phyloP scores from a whole-genome alignment of 2,113 vertebrate species.

The Otis tarda region DNA sequence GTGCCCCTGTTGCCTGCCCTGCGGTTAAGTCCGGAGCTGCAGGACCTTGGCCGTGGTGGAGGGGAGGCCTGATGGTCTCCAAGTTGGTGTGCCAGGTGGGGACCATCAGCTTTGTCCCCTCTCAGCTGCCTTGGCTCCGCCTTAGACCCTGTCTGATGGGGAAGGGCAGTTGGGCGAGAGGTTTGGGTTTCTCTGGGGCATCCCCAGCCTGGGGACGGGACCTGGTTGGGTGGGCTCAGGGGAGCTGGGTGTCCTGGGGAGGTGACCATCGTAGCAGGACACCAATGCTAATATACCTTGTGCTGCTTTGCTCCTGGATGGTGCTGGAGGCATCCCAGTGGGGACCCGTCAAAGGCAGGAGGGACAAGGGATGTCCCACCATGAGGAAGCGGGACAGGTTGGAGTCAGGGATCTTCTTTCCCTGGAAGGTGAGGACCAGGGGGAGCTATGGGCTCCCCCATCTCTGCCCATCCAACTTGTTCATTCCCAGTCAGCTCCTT shows the following conservation, averaged over 20 bases:
- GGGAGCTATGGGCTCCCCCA: fast-evolving
- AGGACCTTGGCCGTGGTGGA: neutral
- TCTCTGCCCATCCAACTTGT: neutral
- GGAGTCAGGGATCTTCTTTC: neutral
- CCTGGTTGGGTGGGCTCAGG: neutral
- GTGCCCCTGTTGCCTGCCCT: neutral
- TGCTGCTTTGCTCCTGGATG: neutral
- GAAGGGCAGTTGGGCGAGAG: neutral
- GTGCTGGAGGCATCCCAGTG: neutral
- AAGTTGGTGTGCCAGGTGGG: neutral
- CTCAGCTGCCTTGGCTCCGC: neutral
- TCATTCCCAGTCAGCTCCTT: neutral
- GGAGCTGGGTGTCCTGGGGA: neutral
- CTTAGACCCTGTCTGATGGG: neutral
- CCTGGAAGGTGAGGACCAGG: neutral
- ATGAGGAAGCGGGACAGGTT: neutral
- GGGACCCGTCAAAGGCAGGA: neutral
- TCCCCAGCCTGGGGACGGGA: neutral
- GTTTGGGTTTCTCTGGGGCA: neutral
- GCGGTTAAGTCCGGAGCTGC: neutral
- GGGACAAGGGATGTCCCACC: neutral
- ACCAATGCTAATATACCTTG: neutral
- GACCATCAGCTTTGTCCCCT: neutral
- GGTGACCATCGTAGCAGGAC: neutral
- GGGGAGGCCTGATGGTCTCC: neutral